Evolutionary conservation across 2,888 invertebrate genomes (phyloP).

Genomic region (Steinernema scapterisci): DNA sequence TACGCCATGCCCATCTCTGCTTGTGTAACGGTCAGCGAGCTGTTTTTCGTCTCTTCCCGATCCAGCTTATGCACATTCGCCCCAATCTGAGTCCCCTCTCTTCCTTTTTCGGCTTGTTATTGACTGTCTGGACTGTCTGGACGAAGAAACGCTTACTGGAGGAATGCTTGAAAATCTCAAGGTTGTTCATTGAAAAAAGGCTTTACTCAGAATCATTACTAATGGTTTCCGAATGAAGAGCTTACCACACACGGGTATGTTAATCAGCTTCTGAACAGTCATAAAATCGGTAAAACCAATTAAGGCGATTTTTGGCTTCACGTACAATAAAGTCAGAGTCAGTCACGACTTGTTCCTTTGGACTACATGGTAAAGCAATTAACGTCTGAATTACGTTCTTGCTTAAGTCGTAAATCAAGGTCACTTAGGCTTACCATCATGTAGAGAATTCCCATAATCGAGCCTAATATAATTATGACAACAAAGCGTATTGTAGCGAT

Average conservation of each 20-base stretch:
- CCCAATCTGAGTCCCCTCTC: too few relatives aligned
- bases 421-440: background rate
- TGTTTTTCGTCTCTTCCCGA: too few relatives aligned
- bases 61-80: too few relatives aligned
- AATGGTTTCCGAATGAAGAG: too few relatives aligned
- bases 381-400: background rate
- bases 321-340: constrained; percentile 24
- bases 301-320: constrained; percentile 30
- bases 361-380: background rate
- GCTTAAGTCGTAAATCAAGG: background rate
- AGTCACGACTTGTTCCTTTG: background rate
- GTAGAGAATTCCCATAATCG: constrained; percentile 29
- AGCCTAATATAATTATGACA: constrained; percentile 16
- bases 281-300: constrained; percentile 34
- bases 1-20: too few relatives aligned
- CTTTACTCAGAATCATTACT: background rate
- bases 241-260: constrained; percentile 24
- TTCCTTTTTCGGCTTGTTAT: too few relatives aligned
- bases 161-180: background rate
- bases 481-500: background rate
- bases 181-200: background rate
- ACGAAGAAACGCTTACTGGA: too few relatives aligned
- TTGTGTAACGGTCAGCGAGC: too few relatives aligned
- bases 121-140: too few relatives aligned
- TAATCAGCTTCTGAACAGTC: constrained; percentile 26